Evolutionary conservation across 2,888 invertebrate species (phyloP), one percentile per base, ranked within the genome.

Genomic region (Leptinotarsa rubiginosa): DNA sequence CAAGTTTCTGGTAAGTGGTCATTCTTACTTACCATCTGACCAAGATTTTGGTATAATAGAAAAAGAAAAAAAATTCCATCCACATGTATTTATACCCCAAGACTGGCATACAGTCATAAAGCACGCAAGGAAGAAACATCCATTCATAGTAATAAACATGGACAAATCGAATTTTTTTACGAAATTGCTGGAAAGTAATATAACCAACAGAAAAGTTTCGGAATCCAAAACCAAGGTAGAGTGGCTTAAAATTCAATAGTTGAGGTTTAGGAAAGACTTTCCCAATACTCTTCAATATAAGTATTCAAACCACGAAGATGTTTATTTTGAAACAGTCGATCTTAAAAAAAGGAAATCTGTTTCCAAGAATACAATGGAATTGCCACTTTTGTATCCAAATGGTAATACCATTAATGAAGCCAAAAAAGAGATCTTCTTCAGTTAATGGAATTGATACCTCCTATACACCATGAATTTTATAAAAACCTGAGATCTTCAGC

Each of bases 231-330:
- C 18, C 12, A 67, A 67, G 16, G 70, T 70, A 4, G 70, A 74
- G 31, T 67, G 70, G 70, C 59, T 74, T 20, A 59, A 65, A 70
- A 70, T 74, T 25, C 70, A 74, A 59, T 74, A 67, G 64, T 67
- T 69, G 47, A 31, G 54, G 20, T 70, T 74, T 50, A 65, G 16
- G 22, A 62, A 67, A 70, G 50, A 69, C 18, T 65, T 10, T 16
- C 65, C 65, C 31, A 64, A 56, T 15, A 47, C n/a, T 22, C 69
- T 73, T 70, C 70, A 70, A 62, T 74, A 67, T 52, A 74, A 77
- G 65, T 76, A 77, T 69, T 78, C 75, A 54, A 78, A 79, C 67
- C 76, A 69, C n/a, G 69, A 79, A 70, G 72, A 74, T 16, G 56
- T 73, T 69, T 25, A 25, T 69, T 77, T 79, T 73, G 73, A 77